Evolutionary conservation across 2,797 vertebrate species (phyloP).

Genomic region (Synanceia verrucosa): DNA sequence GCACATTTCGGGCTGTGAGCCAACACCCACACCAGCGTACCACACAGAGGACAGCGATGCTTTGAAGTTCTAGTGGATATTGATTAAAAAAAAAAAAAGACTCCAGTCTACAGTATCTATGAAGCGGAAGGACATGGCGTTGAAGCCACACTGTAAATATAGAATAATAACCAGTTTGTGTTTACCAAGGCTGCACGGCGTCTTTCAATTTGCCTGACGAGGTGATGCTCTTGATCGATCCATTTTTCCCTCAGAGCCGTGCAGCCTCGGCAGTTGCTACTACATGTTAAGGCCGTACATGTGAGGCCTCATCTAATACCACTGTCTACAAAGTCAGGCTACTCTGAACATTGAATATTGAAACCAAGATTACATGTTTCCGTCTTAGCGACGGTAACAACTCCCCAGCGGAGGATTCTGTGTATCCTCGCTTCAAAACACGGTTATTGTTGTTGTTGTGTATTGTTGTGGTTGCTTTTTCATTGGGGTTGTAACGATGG

Average conservation of each 20-base stretch:
- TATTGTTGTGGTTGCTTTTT: conserved; percentile 40
- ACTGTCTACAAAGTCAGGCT: conserved; percentile 76
- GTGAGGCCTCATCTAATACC: conserved; percentile 73
- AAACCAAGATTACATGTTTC: conserved; percentile 72
- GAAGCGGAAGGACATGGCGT: conserved; percentile 73
- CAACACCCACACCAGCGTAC: conserved; percentile 59
- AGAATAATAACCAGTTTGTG: conserved; percentile 70
- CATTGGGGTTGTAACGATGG: conserved; percentile 11
- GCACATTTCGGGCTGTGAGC: conserved; percentile 52
- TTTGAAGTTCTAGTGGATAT: conserved; percentile 65
- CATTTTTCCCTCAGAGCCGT: conserved; percentile 25
- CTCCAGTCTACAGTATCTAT: conserved; percentile 72
- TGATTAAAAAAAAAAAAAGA: conserved; percentile 59
- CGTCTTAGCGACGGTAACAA: conserved; percentile 57
- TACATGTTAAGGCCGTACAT: conserved; percentile 72
- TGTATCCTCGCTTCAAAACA: conserved; percentile 40
- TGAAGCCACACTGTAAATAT: conserved; percentile 79
- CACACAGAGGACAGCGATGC: conserved; percentile 59
- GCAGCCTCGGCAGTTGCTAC: conserved; percentile 71
- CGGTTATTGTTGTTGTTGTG: conserved; percentile 52
- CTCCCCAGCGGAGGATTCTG: conserved; percentile 40
- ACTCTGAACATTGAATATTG: conserved; percentile 74
- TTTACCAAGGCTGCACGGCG: conserved; percentile 70
- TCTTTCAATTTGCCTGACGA: conserved; percentile 12
- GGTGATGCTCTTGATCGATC: neutral